Evolutionary conservation across 1,140 invertebrate species (phyloP).

Genomic region (Ctenoplectra terminalis): DNA sequence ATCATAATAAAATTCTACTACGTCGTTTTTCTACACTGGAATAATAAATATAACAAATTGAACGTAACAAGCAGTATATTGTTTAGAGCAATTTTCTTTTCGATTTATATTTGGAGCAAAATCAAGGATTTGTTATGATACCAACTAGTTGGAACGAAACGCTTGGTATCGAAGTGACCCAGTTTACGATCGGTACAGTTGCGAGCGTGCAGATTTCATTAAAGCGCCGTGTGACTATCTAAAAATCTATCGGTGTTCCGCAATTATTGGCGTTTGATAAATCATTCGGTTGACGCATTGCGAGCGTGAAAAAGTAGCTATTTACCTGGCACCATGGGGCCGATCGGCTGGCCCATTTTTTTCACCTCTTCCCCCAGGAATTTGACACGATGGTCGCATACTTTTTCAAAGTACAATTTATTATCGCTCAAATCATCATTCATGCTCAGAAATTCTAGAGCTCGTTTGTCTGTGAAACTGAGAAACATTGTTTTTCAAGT

Average conservation of each 20-base stretch:
- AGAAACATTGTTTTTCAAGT: too few species aligned
- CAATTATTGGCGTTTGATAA: constrained; percentile 33
- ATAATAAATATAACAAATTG: too few species aligned
- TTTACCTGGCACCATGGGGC: neutral
- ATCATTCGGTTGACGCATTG: constrained; percentile 21
- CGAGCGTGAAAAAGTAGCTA: constrained; percentile 18
- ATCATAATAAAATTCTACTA: too few species aligned
- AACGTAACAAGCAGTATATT: neutral
- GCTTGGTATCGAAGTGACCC: constrained; percentile 29
- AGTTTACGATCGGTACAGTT: constrained; percentile 8
- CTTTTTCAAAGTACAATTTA: neutral
- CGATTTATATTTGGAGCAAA: constrained; percentile 1
- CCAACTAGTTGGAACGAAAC: neutral
- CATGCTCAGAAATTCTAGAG: neutral
- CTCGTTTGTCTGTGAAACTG: neutral
- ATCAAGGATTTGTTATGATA: neutral
- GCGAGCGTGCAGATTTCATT: constrained; percentile 13
- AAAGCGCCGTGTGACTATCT: constrained; percentile 14
- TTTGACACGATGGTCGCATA: neutral
- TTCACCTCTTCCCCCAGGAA: neutral
- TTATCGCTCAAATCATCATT: neutral
- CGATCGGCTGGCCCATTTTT: neutral
- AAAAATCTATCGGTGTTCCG: constrained; percentile 22
- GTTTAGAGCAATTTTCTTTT: neutral
- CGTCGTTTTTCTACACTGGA: too few species aligned